A percentile compares a stretch with the other conserved stretches of the same genome.
These are phyloP conservation scores for Mylabris sibirica DNA, from an alignment of 2,888 invertebrate genomes.

Conservation along the genomic window DNA sequence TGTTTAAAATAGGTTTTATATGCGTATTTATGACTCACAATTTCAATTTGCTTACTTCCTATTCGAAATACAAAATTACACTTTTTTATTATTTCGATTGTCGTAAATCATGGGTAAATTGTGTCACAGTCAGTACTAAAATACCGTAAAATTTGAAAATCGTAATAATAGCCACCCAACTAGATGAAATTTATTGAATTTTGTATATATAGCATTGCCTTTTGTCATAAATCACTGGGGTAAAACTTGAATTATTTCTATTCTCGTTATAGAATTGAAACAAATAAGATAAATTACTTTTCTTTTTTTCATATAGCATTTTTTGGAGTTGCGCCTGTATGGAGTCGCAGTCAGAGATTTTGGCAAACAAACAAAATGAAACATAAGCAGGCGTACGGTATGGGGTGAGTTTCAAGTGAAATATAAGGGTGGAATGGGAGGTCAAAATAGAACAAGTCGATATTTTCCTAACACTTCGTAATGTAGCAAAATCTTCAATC, in stretches of 20 bases:
- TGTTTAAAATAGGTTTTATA: too few relatives aligned
- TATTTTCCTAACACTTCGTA: too few relatives aligned
- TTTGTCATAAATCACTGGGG: not conserved
- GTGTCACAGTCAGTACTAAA: not conserved
- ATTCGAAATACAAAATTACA: too few relatives aligned
- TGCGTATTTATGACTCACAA: too few relatives aligned
- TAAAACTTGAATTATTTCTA: not conserved
- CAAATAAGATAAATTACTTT: not conserved
- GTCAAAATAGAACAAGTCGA: too few relatives aligned
- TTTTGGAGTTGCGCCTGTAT: not conserved
- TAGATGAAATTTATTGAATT: not conserved
- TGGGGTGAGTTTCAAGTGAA: too few relatives aligned
- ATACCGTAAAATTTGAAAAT: not conserved
- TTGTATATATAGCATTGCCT: not conserved
- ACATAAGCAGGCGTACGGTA: too few relatives aligned
- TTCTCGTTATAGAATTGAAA: not conserved
- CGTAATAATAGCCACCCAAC: not conserved
- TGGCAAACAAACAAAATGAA: too few relatives aligned
- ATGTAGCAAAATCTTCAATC: too few relatives aligned
- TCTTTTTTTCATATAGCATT: not conserved
- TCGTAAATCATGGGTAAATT: not conserved
- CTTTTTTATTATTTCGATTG: not conserved
- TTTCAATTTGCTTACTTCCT: too few relatives aligned
- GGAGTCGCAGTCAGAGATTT: too few relatives aligned
- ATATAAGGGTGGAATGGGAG: too few relatives aligned